A percentile compares a stretch with the other conserved stretches of the same genome.
These are phyloP conservation scores for Apeira syringaria DNA, from an alignment of 2,888 invertebrate species.

Conservation along the genomic window DNA sequence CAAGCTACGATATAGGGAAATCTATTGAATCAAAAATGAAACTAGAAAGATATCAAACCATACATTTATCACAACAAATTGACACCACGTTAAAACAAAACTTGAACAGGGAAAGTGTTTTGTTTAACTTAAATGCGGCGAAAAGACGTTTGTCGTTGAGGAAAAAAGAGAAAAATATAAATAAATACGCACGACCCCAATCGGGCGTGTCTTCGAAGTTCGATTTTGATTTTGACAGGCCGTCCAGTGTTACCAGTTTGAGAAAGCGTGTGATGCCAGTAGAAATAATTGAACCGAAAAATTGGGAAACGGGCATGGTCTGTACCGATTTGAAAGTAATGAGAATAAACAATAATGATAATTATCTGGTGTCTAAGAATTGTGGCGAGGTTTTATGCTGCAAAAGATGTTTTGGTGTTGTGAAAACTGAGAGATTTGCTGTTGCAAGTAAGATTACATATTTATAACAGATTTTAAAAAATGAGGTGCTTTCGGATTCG, in stretches of 20 bases:
- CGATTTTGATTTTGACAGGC: slow-evolving; percentile 51
- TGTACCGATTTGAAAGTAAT: slow-evolving; percentile 66
- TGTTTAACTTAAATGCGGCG: slow-evolving; percentile 63
- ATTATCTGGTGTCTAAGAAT: slow-evolving; percentile 65
- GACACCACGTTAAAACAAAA: slow-evolving; percentile 35
- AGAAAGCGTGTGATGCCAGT: slow-evolving; percentile 43
- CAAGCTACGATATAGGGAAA: slow-evolving; percentile 55
- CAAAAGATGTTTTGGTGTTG: slow-evolving; percentile 46
- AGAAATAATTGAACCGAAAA: slow-evolving; percentile 40
- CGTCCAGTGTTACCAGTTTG: slow-evolving; percentile 56
- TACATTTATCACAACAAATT: slow-evolving; percentile 52
- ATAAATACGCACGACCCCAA: slow-evolving; percentile 50
- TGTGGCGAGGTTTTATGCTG: slow-evolving; percentile 67
- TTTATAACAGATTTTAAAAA: too few species aligned
- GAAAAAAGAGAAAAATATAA: slow-evolving; percentile 46
- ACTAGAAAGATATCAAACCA: slow-evolving; percentile 56
- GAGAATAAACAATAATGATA: slow-evolving; percentile 45
- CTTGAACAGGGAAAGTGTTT: slow-evolving; percentile 1
- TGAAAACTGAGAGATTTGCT: slow-evolving; percentile 51
- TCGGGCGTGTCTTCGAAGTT: slow-evolving; percentile 41
- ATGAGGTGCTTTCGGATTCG: too few species aligned
- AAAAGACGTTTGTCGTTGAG: slow-evolving; percentile 54
- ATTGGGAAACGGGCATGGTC: slow-evolving; percentile 57
- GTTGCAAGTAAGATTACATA: slow-evolving; percentile 55
- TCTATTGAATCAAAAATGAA: slow-evolving; percentile 69